Conservation (phyloP, 2,888 invertebrate genomes). For the Malacosoma neustria region DNA sequence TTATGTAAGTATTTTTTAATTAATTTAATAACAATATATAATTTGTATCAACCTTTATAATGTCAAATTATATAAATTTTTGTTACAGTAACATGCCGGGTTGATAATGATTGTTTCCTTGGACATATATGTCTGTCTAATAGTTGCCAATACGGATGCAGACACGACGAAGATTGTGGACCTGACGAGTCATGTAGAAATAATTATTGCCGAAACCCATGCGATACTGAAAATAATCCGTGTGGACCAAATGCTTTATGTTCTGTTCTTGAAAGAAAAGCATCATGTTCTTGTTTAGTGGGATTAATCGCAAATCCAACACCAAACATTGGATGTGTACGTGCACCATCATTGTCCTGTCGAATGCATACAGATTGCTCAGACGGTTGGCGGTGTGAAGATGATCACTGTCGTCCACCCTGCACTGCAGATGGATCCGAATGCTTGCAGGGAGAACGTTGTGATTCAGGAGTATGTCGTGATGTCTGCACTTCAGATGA, state of each 20-base stretch:
- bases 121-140: slow-evolving; percentile 92
- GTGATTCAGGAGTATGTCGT: slow-evolving; percentile 84
- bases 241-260: slow-evolving; percentile 92
- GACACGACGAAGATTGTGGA: slow-evolving; percentile 90
- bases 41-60: too few species aligned
- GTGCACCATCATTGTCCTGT: slow-evolving; percentile 85
- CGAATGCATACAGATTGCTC: slow-evolving; percentile 84
- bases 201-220: slow-evolving; percentile 88
- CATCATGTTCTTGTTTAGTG: slow-evolving; percentile 85
- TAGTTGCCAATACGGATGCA: slow-evolving; percentile 90
- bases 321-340: slow-evolving; percentile 89
- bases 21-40: too few species aligned
- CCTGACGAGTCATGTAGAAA: slow-evolving; percentile 87
- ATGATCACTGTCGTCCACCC: slow-evolving; percentile 83
- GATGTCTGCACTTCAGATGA: slow-evolving; percentile 88
- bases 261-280: slow-evolving; percentile 85
- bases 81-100: slow-evolving; percentile 86
- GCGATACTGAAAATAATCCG: slow-evolving; percentile 77
- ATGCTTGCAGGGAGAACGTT: slow-evolving; percentile 89
- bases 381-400: slow-evolving; percentile 81
- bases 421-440: slow-evolving; percentile 82
- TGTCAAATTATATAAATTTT: too few species aligned
- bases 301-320: slow-evolving; percentile 91
- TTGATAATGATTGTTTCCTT: slow-evolving; percentile 94
- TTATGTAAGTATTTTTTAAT: slow-evolving; percentile 78